A percentile compares a stretch with the other conserved stretches of the same genome.
phyloP scores from a whole-genome alignment of 2,888 invertebrate genomes.

The Pristionchus mayeri region DNA sequence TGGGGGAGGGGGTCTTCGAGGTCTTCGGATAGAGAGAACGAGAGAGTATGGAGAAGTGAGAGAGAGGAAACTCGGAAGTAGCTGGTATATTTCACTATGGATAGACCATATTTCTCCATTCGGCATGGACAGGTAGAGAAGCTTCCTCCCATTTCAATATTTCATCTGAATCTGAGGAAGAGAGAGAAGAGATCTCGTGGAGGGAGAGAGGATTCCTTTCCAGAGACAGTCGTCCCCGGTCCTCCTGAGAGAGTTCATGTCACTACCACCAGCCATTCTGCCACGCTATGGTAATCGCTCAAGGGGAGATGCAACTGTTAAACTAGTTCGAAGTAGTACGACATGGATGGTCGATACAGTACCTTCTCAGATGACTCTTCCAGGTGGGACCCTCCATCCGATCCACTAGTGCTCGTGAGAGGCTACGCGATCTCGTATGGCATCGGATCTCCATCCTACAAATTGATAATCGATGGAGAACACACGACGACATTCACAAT shows the following conservation, averaged over 20 bases:
- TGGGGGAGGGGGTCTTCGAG: not conserved
- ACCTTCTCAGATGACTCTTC: too few species aligned
- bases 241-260: conserved; percentile 72
- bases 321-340: too few species aligned
- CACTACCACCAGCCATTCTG: conserved; percentile 63
- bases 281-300: conserved; percentile 64
- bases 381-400: conserved; percentile 73
- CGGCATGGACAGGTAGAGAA: not conserved
- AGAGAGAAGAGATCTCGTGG: not conserved
- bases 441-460: conserved; percentile 67
- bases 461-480: conserved; percentile 72
- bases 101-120: conserved; percentile 15
- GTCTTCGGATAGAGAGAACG: not conserved
- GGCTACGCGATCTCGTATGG: conserved; percentile 73
- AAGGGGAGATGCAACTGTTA: too few species aligned
- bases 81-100: not conserved
- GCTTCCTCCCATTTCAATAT: not conserved
- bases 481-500: conserved; percentile 71
- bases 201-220: conserved; percentile 44
- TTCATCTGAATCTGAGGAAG: not conserved
- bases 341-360: too few species aligned
- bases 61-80: conserved; percentile 27
- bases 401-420: conserved; percentile 68
- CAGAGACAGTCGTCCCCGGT: conserved; percentile 72
- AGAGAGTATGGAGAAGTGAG: not conserved